Percentiles rank a stretch among this genome's conserved stretches.
Conservation (phyloP, 2,113 vertebrate genomes). For the Pica pica region DNA sequence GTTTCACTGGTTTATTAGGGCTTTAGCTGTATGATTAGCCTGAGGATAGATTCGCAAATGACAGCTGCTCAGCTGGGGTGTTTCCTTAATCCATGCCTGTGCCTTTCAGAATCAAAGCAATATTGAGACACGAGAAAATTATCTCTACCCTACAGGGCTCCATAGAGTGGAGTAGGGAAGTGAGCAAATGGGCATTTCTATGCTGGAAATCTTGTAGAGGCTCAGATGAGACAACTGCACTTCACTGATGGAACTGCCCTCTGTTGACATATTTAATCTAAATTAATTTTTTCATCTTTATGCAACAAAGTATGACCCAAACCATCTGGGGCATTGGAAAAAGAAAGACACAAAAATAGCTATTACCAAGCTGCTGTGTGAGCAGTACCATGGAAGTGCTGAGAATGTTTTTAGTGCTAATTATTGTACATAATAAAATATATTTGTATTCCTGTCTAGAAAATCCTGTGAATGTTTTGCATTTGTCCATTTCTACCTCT, state of each 20-base stretch:
- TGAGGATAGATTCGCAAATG: slow-evolving; percentile 33
- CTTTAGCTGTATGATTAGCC: slow-evolving; percentile 24
- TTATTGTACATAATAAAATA: not conserved
- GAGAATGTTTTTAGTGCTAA: not conserved
- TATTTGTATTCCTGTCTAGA: not conserved
- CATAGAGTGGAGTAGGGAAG: not conserved
- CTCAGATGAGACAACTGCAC: not conserved
- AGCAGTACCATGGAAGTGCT: not conserved
- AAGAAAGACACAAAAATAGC: not conserved
- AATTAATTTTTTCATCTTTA: not conserved
- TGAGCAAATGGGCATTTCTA: not conserved
- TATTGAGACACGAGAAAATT: not conserved
- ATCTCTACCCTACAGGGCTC: not conserved
- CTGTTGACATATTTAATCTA: not conserved
- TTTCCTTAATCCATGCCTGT: slow-evolving; percentile 41
- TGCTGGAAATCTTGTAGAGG: not conserved
- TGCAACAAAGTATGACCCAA: not conserved
- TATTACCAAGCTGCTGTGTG: not conserved
- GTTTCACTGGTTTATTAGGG: slow-evolving; percentile 42
- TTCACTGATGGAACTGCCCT: not conserved
- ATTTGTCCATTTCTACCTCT: not conserved
- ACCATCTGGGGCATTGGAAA: not conserved
- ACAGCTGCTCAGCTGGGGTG: slow-evolving; percentile 42
- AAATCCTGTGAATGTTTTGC: not conserved
- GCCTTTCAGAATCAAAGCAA: slow-evolving; percentile 29